These are phyloP conservation scores for Catocala nupta DNA, from an alignment of 2,888 invertebrate species.

Conservation along the genomic window DNA sequence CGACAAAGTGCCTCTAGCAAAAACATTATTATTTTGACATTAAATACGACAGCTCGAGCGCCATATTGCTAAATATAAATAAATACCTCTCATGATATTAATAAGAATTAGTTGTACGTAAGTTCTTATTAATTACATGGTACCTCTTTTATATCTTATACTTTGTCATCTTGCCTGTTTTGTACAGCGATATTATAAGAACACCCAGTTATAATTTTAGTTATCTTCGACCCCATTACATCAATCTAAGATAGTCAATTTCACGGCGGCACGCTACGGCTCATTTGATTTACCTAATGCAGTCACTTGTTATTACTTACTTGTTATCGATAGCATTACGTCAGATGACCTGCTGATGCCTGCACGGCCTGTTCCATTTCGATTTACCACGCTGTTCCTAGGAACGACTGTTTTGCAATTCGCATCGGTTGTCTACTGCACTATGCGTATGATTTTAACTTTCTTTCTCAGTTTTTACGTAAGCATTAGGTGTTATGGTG, in stretches of 20 bases:
- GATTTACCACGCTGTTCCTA: conserved; percentile 65
- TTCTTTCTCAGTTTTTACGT: conserved; percentile 63
- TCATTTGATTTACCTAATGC: conserved; percentile 70
- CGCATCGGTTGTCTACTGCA: conserved; percentile 59
- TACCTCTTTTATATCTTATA: neutral
- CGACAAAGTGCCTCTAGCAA: neutral
- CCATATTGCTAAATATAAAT: too few relatives aligned
- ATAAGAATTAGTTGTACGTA: too few relatives aligned
- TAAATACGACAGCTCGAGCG: too few relatives aligned
- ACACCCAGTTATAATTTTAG: conserved; percentile 40
- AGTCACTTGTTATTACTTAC: conserved; percentile 60
- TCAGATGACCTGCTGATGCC: conserved; percentile 55
- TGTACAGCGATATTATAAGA: conserved; percentile 4
- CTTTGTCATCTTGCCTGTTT: neutral
- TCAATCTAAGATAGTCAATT: conserved; percentile 67
- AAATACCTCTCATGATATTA: too few relatives aligned
- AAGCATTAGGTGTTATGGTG: conserved; percentile 47
- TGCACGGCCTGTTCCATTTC: conserved; percentile 49
- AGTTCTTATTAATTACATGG: too few relatives aligned
- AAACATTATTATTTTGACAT: too few relatives aligned
- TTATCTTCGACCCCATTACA: conserved; percentile 57
- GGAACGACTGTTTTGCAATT: conserved; percentile 65
- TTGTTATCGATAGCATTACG: conserved; percentile 62
- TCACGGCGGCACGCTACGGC: conserved; percentile 65
- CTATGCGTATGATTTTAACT: conserved; percentile 55